These are phyloP conservation scores for Iguana delicatissima DNA, from an alignment of 2,797 vertebrate species.

Conservation along the genomic window DNA sequence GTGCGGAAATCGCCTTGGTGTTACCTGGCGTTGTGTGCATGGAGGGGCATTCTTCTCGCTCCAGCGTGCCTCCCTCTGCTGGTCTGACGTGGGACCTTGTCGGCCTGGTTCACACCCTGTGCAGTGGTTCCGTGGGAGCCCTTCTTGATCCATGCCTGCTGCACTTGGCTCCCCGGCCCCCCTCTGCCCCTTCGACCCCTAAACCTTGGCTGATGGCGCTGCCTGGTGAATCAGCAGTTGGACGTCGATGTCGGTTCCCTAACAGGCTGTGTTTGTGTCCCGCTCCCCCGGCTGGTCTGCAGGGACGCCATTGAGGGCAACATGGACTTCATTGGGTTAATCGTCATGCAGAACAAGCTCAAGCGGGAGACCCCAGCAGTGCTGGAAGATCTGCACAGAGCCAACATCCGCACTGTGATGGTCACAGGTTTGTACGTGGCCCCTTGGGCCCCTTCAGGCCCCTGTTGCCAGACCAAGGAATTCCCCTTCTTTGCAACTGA, in stretches of 20 bases:
- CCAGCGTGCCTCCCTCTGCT: too few species aligned
- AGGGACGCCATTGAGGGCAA: constrained; percentile 95
- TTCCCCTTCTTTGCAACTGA: background rate
- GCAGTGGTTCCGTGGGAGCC: background rate
- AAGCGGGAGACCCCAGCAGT: constrained; percentile 93
- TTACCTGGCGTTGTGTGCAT: background rate
- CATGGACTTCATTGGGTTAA: constrained; percentile 96
- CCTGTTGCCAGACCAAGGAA: background rate
- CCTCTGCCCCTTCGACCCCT: background rate
- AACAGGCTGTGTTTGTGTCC: background rate
- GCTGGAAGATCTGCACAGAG: constrained; percentile 90
- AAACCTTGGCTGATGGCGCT: background rate
- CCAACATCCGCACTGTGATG: constrained; percentile 97
- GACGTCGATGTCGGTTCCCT: background rate
- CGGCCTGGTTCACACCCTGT: background rate
- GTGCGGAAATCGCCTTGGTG: too few species aligned
- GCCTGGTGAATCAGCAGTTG: too few species aligned
- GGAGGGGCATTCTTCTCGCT: too few species aligned
- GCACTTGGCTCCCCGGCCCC: too few species aligned
- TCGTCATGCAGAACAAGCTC: constrained; percentile 99
- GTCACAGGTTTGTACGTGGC: constrained; percentile 89
- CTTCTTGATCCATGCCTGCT: too few species aligned
- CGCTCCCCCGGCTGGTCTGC: constrained; percentile 10
- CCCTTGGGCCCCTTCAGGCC: background rate
- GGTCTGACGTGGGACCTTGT: too few species aligned